phyloP scores from a whole-genome alignment of 2,888 invertebrate genomes.

The Mimas tiliae region DNA sequence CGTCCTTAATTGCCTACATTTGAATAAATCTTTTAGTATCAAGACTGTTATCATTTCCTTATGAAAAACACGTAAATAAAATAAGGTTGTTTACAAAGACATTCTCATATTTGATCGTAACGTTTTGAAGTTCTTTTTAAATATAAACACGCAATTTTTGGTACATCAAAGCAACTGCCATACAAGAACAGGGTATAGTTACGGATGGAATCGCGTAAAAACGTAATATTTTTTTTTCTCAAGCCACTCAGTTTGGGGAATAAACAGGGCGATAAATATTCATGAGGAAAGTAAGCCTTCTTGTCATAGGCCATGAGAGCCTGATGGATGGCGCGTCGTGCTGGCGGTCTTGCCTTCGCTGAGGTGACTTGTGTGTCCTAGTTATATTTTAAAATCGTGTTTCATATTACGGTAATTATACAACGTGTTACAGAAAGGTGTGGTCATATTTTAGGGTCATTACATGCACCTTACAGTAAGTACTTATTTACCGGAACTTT shows the following conservation, averaged over 20 bases:
- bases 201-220: constrained; percentile 50
- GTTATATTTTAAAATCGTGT: constrained; percentile 7
- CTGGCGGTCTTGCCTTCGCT: constrained; percentile 51
- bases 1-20: constrained; percentile 10
- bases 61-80: constrained; percentile 16
- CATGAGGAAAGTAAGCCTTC: constrained; percentile 77
- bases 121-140: constrained; percentile 29
- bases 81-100: constrained; percentile 1
- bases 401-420: constrained; percentile 6
- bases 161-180: constrained; percentile 41
- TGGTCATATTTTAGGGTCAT: too few relatives aligned
- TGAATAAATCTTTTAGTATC: constrained; percentile 10
- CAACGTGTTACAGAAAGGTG: too few relatives aligned
- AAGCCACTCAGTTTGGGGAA: constrained; percentile 57
- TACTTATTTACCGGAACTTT: too few relatives aligned
- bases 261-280: constrained; percentile 77
- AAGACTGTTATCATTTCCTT: not conserved
- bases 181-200: constrained; percentile 42
- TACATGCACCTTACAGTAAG: too few relatives aligned
- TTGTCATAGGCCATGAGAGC: constrained; percentile 75
- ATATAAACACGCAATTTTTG: constrained; percentile 38
- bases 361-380: constrained; percentile 11
- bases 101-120: constrained; percentile 39
- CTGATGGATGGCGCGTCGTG: constrained; percentile 74
- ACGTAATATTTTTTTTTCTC: constrained; percentile 57